These are phyloP conservation scores for Oophaga sylvatica DNA, from an alignment of 2,797 vertebrate species.

Conservation along the genomic window DNA sequence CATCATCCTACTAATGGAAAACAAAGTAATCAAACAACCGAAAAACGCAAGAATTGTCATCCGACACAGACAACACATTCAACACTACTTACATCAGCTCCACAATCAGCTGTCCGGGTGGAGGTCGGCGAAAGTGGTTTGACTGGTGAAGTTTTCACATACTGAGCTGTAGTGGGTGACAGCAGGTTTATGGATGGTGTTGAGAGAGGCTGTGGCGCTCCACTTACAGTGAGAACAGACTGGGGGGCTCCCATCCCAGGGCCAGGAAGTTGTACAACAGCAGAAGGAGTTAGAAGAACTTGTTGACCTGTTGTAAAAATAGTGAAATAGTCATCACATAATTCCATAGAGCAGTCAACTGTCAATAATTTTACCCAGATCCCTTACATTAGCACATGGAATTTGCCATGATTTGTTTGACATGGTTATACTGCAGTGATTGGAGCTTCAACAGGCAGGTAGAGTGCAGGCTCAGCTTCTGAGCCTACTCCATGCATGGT, in stretches of 20 bases:
- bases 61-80: background rate
- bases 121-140: constrained; percentile 69
- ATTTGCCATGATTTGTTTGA: too few relatives aligned
- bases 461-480: too few relatives aligned
- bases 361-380: too few relatives aligned
- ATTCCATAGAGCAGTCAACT: background rate
- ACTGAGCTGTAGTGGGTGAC: constrained; percentile 64
- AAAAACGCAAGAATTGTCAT: background rate
- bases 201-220: constrained; percentile 75
- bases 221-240: constrained; percentile 71
- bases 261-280: constrained; percentile 85
- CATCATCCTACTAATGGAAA: background rate
- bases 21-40: background rate
- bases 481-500: too few relatives aligned
- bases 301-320: constrained; percentile 74
- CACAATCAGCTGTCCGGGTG: constrained; percentile 53
- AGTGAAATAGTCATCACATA: background rate
- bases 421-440: too few relatives aligned
- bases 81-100: constrained; percentile 85
- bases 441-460: too few relatives aligned
- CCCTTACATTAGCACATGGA: too few relatives aligned
- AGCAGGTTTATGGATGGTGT: constrained; percentile 73
- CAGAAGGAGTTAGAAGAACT: constrained; percentile 80
- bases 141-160: constrained; percentile 61
- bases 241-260: constrained; percentile 74